These are phyloP conservation scores for Lobophora halterata DNA, from an alignment of 2,888 invertebrate species.

Conservation along the genomic window DNA sequence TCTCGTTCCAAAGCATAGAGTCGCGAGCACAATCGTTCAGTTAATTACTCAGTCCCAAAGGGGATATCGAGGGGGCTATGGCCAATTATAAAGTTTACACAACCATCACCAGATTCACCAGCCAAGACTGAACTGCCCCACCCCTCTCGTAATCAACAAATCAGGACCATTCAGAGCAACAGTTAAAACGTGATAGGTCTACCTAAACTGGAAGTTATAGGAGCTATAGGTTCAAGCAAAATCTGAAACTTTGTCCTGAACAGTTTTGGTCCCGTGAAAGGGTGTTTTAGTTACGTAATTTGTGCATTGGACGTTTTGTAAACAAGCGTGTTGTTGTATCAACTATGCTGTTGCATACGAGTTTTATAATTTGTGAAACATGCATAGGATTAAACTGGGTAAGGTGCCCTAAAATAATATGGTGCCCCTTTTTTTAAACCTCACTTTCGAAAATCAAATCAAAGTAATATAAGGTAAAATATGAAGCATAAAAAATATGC, in stretches of 20 bases:
- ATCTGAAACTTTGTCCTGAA: conserved; percentile 66
- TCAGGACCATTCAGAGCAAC: conserved; percentile 11
- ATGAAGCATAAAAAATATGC: too few species aligned
- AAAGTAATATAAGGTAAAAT: too few species aligned
- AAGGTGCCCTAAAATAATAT: too few species aligned
- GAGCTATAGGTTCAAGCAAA: conserved; percentile 66
- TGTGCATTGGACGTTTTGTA: conserved; percentile 22
- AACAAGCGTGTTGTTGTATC: too few species aligned
- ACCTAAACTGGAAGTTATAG: conserved; percentile 37
- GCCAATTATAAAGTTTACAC: conserved; percentile 76
- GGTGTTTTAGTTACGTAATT: conserved; percentile 30
- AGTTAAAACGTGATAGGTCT: conserved; percentile 36
- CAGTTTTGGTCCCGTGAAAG: conserved; percentile 37
- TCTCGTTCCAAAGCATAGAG: conserved; percentile 13
- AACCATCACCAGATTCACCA: conserved; percentile 49
- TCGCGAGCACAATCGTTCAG: conserved; percentile 49
- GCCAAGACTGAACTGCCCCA: conserved; percentile 33
- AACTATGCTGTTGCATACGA: too few species aligned
- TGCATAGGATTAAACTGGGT: too few species aligned
- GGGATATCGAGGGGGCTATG: conserved; percentile 63
- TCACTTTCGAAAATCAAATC: too few species aligned
- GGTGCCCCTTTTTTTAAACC: too few species aligned
- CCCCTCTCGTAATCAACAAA: conserved; percentile 15
- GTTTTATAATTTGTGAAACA: too few species aligned
- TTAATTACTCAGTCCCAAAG: conserved; percentile 63